Conservation (phyloP, 1,140 invertebrate species). For the Alviniconcha marisindica region DNA sequence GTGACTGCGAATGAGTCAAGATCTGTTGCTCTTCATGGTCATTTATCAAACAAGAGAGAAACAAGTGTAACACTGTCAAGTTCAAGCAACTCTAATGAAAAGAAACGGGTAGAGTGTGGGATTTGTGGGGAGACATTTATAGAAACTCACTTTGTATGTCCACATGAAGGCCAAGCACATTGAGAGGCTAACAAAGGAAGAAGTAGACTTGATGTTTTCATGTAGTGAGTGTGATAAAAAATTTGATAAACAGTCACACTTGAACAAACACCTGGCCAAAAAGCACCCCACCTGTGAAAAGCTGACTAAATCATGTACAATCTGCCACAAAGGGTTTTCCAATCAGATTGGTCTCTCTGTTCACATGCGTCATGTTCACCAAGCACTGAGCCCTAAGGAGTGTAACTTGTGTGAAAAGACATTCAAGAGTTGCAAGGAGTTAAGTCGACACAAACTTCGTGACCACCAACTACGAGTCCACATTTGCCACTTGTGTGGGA, state of each 20-base stretch:
- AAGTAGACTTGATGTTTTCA: not conserved
- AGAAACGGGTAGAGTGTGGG: not conserved
- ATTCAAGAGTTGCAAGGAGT: conserved; percentile 16
- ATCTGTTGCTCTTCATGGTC: not conserved
- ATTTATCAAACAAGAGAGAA: not conserved
- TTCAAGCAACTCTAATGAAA: not conserved
- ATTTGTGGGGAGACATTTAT: conserved; percentile 1
- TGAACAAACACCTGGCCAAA: conserved; percentile 8
- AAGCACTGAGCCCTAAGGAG: not conserved
- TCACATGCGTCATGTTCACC: conserved; percentile 34
- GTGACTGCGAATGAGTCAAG: not conserved
- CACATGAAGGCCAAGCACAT: conserved; percentile 4
- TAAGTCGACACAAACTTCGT: not conserved
- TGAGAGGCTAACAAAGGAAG: not conserved
- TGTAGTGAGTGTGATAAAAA: conserved; percentile 28
- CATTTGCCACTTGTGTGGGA: conserved; percentile 33
- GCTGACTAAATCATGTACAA: not conserved
- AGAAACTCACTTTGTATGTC: not conserved
- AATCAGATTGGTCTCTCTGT: not conserved
- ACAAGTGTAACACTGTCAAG: not conserved
- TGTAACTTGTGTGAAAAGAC: conserved; percentile 25
- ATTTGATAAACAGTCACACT: not conserved
- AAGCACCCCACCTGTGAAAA: not conserved
- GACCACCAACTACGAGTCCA: not conserved
- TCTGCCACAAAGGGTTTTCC: conserved; percentile 21